These are phyloP conservation scores for Conomelus anceps DNA, from an alignment of 2,888 invertebrate species.

Conservation along the genomic window DNA sequence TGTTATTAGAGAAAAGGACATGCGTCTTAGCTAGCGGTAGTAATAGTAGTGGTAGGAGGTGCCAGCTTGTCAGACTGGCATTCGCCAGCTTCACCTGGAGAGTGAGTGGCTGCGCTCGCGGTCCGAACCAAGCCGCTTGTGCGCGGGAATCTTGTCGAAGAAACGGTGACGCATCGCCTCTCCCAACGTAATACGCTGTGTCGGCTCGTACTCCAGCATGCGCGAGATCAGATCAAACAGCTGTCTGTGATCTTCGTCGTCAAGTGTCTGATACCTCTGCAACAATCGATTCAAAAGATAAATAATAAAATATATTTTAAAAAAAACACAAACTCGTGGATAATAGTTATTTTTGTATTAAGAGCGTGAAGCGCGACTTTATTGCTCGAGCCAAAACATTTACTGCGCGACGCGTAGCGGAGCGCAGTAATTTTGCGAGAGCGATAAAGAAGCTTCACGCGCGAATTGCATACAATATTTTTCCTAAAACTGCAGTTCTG, in stretches of 20 bases:
- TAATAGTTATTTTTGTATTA: no score
- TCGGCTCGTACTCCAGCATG: conserved; percentile 97
- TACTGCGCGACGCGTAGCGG: no score
- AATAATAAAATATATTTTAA: no score
- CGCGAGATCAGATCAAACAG: conserved; percentile 90
- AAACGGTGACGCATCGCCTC: conserved; percentile 90
- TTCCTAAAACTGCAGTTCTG: no score
- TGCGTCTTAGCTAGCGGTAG: not conserved
- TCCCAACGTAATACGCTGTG: conserved; percentile 75
- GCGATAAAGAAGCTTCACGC: no score
- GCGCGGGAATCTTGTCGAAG: conserved; percentile 76
- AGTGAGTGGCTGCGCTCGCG: conserved; percentile 60
- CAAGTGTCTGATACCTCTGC: conserved; percentile 82
- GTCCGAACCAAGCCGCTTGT: conserved; percentile 61
- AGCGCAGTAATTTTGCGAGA: no score
- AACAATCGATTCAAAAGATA: conserved; percentile 36
- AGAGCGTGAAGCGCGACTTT: no score
- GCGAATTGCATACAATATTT: no score
- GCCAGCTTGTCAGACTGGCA: conserved; percentile 27
- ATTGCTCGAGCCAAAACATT: no score
- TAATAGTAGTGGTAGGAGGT: conserved; percentile 13
- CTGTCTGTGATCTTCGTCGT: conserved; percentile 84
- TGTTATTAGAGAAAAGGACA: not conserved
- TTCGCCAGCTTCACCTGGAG: conserved; percentile 22
- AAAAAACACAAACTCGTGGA: no score